Base-by-base conservation (phyloP, 2,113 vertebrate species). In the Chloropsis hardwickii region DNA sequence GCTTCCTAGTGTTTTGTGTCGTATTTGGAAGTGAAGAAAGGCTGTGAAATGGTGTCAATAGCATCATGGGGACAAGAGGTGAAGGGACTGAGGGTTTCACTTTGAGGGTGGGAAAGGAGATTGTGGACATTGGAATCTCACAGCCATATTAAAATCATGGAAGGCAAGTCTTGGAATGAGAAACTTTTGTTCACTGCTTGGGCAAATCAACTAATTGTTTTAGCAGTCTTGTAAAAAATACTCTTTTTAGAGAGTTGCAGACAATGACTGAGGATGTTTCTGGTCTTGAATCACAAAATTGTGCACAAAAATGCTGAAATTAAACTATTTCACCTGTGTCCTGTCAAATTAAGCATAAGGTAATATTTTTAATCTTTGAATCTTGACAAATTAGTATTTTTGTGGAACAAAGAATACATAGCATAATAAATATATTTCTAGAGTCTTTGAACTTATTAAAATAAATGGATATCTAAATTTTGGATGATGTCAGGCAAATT, bases 351-450 rank as follows among this genome's bases (percentile, higher is more conserved):
- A 91, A 90, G 50, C 23, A 70, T 77, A 71, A 81, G 19, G 65
- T 89, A 72, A 33, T 93, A 79, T 87, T 91, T 79, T 94, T 91
- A 47, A 56, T 74, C 17, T 62, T 87, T 91, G 29, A 91, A 81
- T 81, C 65, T 85, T 86, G 92, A 94, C 24, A 87, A 94, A 96
- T 71, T 51, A 58, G 16, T 87, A 16, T 85, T 88, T 95, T 92
- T 90, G 40, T 7, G 21, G 40, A 90, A 76, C 42, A 82, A 87
- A 66, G 77, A 72, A 9, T 22, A 50, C 0, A 0, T 28, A 90
- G 40, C 13, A 9, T 70, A 77, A 77, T 88, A 90, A 88, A 82
- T 92, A 45, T 72, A 14, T 44, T 85, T 82, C 45, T 80, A 24
- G 28, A 92, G n/a, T 44, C 21, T 77, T 81, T 80, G 62, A 60